phyloP scores from a whole-genome alignment of 1,140 invertebrate species.

The Tenebrio molitor region DNA sequence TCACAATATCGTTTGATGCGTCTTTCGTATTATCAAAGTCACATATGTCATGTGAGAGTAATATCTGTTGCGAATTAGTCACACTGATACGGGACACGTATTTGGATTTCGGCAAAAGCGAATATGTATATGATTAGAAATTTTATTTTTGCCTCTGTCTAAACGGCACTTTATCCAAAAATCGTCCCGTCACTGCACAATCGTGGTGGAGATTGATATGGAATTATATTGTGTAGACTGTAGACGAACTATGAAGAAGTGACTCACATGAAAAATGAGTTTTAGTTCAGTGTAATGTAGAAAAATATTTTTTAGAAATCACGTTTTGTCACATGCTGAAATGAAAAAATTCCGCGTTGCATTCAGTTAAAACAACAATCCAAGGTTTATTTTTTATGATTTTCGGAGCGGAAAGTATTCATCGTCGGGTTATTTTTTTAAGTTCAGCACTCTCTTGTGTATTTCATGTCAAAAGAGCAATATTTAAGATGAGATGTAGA shows the following conservation, averaged over 20 bases:
- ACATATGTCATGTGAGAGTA: conserved; percentile 18
- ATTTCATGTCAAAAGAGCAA: conserved; percentile 52
- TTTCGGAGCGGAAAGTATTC: conserved; percentile 31
- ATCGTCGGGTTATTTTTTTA: conserved; percentile 34
- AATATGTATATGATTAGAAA: too few species aligned
- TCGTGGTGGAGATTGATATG: conserved; percentile 5
- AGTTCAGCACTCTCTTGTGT: conserved; percentile 36
- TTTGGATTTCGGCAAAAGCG: too few species aligned
- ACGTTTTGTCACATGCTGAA: too few species aligned
- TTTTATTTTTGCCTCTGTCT: too few species aligned
- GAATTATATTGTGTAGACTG: neutral
- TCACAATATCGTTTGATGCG: conserved; percentile 31
- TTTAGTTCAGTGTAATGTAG: neutral
- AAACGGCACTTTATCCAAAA: neutral
- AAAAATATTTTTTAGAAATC: too few species aligned
- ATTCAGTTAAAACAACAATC: conserved; percentile 30
- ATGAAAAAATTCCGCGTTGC: conserved; percentile 10
- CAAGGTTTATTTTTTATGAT: conserved; percentile 25
- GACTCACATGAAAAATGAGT: conserved; percentile 27
- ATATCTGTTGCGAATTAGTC: conserved; percentile 21
- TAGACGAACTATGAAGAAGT: neutral
- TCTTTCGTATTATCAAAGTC: conserved; percentile 28
- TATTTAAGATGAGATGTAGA: conserved; percentile 52
- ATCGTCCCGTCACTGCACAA: neutral
- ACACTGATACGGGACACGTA: neutral